These are phyloP conservation scores for Pogonognathellus flavescens DNA, from an alignment of 1,140 invertebrate species.

Conservation along the genomic window DNA sequence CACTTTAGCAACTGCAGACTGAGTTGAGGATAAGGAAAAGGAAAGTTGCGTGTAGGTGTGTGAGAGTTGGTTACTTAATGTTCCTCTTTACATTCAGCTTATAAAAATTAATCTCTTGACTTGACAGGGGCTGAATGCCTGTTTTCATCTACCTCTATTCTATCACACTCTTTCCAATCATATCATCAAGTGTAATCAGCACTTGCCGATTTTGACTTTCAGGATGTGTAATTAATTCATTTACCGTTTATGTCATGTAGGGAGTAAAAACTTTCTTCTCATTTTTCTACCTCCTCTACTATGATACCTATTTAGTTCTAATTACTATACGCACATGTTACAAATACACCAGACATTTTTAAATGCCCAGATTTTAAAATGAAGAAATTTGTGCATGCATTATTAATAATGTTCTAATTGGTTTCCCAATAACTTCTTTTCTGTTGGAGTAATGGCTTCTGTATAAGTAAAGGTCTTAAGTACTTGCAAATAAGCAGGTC, in stretches of 20 bases:
- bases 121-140: neutral
- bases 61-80: conserved; percentile 19
- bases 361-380: neutral
- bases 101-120: conserved; percentile 26
- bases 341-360: neutral
- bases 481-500: too few relatives aligned
- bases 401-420: too few relatives aligned
- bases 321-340: neutral
- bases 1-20: neutral
- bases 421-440: too few relatives aligned
- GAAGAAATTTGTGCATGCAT: neutral
- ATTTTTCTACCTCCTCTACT: too few relatives aligned
- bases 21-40: conserved; percentile 7
- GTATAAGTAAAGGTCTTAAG: too few relatives aligned
- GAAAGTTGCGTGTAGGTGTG: conserved; percentile 51
- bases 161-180: conserved; percentile 4
- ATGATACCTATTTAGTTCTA: neutral
- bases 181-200: neutral
- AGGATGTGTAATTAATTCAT: conserved; percentile 4
- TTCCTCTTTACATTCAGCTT: neutral
- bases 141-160: neutral
- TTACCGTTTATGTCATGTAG: neutral
- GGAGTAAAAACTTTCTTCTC: neutral
- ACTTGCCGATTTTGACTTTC: conserved; percentile 28
- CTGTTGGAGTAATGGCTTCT: too few relatives aligned